These are phyloP conservation scores for Caligus rogercresseyi DNA, from an alignment of 1,140 invertebrate species.

Conservation along the genomic window DNA sequence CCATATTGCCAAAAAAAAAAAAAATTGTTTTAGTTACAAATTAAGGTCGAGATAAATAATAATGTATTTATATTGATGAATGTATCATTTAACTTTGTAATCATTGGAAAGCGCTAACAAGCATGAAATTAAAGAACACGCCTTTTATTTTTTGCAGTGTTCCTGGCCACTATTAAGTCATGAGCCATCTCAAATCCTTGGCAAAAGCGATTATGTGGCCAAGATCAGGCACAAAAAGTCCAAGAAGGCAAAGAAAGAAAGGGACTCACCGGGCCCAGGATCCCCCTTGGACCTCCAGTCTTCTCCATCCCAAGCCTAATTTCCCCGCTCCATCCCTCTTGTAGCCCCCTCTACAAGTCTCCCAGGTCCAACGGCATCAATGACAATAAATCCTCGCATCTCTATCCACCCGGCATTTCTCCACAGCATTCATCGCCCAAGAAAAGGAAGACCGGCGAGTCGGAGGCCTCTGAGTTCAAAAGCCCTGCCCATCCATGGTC, in stretches of 20 bases:
- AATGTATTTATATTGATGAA: too few relatives aligned
- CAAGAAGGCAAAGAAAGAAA: not conserved
- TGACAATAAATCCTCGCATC: not conserved
- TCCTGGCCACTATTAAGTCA: not conserved
- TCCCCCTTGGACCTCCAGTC: not conserved
- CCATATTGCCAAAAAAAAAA: too few relatives aligned
- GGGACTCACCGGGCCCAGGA: not conserved
- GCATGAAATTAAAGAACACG: too few relatives aligned
- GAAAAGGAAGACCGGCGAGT: too few relatives aligned
- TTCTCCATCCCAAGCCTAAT: not conserved
- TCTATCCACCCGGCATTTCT: not conserved
- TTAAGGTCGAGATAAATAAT: too few relatives aligned
- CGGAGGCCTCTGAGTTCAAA: not conserved
- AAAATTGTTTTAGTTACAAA: too few relatives aligned
- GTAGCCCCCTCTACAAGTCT: not conserved
- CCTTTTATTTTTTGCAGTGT: not conserved
- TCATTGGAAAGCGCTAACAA: too few relatives aligned
- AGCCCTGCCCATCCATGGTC: not conserved
- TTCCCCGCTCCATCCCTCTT: not conserved
- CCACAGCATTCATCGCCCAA: too few relatives aligned
- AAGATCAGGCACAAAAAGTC: not conserved
- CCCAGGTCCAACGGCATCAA: not conserved
- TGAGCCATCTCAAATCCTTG: not conserved
- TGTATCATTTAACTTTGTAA: too few relatives aligned
- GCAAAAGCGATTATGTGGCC: not conserved